Base-by-base conservation (phyloP, 1,140 invertebrate species). In the Parasteatoda tepidariorum region DNA sequence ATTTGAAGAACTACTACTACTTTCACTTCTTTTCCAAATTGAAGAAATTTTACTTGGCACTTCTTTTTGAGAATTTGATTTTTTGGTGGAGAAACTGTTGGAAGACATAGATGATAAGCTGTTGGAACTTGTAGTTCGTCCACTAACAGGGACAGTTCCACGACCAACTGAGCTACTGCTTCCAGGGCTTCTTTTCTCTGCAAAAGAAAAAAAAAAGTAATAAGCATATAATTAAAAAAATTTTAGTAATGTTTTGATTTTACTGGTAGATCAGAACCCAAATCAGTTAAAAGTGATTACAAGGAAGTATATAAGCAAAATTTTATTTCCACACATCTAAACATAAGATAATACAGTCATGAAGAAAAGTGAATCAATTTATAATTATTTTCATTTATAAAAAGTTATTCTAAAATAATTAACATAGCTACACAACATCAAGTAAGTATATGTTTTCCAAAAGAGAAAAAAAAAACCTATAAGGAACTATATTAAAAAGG, bases 31-130 rank as follows among this genome's bases (percentile, higher is more conserved):
- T 86, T 95, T 97, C 95, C 95, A 97, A 15, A 97, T 90, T 87
- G 92, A 94, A 0, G 95, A 94, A 55, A 97, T 96, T 88, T 95
- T 96, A 88, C 95, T 96, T 2, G 94, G 93, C 1, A 95, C 92
- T 84, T 94, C 93, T 86, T 93, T 93, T 70, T 85, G 61, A 89
- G 86, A 30, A 89, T 89, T 30, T 89, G 89, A 73, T 41, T 89
- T 88, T 85, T 90, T 89, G 86, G 48, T 30, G 54, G 70, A 73
- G 15, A 73, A 26, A 38, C 81, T 83, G 55, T 84, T 85, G 82
- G 86, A 68, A 85, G 82, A 83, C 78, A 86, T 76, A 9, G 84
- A 66, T 18, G 86, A 86, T 26, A 86, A 62, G 62, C 82, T 86
- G 33, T 41, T 83, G 15, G 86, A 92, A 84, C 91, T 90, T 86